A percentile compares a stretch with the other conserved stretches of the same genome.
Evolutionary conservation across 2,113 vertebrate species (phyloP).

Genomic region (Pseudonaja textilis): DNA sequence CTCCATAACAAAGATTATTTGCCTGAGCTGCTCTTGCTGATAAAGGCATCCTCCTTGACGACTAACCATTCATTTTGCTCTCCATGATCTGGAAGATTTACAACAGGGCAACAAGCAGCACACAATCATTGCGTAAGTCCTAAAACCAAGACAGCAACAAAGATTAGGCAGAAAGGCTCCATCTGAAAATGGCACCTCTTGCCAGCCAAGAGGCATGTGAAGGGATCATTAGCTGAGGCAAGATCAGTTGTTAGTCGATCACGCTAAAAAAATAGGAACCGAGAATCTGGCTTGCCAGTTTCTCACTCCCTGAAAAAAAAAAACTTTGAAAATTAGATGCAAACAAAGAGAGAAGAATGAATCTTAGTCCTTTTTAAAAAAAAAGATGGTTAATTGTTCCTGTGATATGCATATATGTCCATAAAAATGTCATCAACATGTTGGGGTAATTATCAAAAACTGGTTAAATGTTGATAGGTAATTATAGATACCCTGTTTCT

Average conservation of each 20-base stretch:
- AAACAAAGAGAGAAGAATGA: not conserved
- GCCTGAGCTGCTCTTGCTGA: not conserved
- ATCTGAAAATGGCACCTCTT: not conserved
- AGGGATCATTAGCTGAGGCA: not conserved
- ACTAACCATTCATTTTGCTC: not conserved
- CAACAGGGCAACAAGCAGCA: not conserved
- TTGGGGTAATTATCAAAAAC: not conserved
- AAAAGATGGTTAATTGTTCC: not conserved
- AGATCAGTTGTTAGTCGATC: too few relatives aligned
- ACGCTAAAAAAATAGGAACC: not conserved
- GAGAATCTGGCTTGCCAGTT: not conserved
- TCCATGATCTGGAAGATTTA: not conserved
- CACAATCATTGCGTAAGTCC: not conserved
- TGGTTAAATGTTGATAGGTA: too few relatives aligned
- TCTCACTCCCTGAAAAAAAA: not conserved
- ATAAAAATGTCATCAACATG: not conserved
- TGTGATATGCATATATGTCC: not conserved
- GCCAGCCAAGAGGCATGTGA: not conserved
- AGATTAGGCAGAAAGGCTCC: not conserved
- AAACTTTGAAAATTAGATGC: not conserved
- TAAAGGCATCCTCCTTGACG: not conserved
- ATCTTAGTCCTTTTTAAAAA: not conserved
- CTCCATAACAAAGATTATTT: not conserved
- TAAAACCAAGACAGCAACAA: not conserved
- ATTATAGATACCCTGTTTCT: not conserved